A percentile compares a stretch with the other conserved stretches of the same genome.
Evolutionary conservation across 2,113 vertebrate genomes (phyloP).

Genomic region (Catharus bicknelli): DNA sequence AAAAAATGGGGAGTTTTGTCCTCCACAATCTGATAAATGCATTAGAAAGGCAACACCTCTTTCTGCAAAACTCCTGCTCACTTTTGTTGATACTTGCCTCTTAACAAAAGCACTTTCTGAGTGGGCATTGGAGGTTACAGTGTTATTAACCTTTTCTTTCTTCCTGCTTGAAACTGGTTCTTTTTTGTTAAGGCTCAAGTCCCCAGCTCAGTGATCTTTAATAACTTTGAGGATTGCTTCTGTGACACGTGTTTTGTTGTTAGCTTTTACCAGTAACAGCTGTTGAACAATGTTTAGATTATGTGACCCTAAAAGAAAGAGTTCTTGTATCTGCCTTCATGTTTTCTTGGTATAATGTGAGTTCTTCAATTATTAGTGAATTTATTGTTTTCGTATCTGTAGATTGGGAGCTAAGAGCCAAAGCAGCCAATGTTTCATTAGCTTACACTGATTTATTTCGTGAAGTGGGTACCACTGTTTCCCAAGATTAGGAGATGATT

Average conservation of each 20-base stretch:
- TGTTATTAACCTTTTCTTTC: slow-evolving; percentile 23
- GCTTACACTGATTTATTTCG: not conserved
- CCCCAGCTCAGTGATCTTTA: not conserved
- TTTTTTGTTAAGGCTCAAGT: not conserved
- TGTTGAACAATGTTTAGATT: not conserved
- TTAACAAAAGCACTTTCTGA: not conserved
- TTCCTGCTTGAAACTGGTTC: not conserved
- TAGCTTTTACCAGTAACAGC: not conserved
- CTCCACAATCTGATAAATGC: not conserved
- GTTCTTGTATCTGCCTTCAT: not conserved
- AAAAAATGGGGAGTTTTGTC: not conserved
- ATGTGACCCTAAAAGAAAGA: not conserved
- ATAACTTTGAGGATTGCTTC: not conserved
- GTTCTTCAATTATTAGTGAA: not conserved
- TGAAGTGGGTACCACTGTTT: not conserved
- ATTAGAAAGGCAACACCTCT: not conserved
- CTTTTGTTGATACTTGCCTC: not conserved
- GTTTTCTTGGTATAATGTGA: not conserved
- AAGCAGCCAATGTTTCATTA: not conserved
- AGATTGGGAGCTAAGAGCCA: not conserved
- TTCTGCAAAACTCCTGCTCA: not conserved
- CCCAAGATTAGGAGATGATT: not conserved
- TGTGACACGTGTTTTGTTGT: not conserved
- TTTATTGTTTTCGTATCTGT: not conserved
- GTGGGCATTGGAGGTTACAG: not conserved